Percentiles rank a stretch among this genome's conserved stretches.
These are phyloP conservation scores for Epistrophe eligans DNA, from an alignment of 2,888 invertebrate genomes.

Conservation along the genomic window DNA sequence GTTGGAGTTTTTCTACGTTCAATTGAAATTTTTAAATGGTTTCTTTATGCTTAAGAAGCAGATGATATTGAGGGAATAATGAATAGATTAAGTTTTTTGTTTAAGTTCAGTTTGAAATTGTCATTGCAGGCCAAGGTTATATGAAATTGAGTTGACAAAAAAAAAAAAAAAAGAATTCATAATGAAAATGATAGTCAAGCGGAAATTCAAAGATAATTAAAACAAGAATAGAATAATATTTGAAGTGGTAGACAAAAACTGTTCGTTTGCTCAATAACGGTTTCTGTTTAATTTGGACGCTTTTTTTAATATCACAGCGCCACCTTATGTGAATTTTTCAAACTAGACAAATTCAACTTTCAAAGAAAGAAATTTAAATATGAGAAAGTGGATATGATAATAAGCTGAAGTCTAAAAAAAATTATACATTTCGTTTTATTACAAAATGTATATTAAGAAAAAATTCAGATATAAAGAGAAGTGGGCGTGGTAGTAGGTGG, in stretches of 20 bases:
- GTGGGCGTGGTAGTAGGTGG: no score
- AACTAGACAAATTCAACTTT: no score
- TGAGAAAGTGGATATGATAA: no score
- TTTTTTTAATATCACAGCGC: no score
- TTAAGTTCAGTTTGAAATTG: neutral
- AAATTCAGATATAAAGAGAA: no score
- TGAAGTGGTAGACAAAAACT: neutral
- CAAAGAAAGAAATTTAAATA: no score
- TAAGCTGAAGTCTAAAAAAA: no score
- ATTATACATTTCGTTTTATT: no score
- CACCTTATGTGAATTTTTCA: no score
- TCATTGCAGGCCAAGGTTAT: neutral
- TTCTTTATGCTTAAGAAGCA: neutral
- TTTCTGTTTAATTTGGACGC: no score
- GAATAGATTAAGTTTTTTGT: slow-evolving; percentile 2
- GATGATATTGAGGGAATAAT: neutral
- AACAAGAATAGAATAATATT: neutral
- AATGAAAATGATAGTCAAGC: neutral
- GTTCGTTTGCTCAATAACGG: no score
- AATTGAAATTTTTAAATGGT: slow-evolving; percentile 12
- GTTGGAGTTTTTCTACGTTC: neutral
- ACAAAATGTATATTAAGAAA: no score
- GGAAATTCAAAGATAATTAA: neutral
- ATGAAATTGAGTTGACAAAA: neutral
- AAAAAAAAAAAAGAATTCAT: neutral